Conservation (phyloP, 2,113 vertebrate species). For the Uropsilus gracilis region DNA sequence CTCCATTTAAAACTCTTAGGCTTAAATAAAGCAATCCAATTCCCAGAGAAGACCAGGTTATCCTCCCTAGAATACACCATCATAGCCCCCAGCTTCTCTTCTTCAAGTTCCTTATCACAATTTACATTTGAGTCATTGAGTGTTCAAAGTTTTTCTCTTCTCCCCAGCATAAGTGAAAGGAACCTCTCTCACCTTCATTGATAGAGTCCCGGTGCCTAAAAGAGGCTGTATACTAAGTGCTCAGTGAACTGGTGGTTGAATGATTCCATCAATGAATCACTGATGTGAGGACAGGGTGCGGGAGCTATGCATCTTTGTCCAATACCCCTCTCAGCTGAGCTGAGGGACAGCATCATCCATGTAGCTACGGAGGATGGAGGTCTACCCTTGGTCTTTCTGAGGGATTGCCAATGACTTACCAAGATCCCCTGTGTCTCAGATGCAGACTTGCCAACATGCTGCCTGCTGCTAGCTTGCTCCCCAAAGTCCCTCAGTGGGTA, state of each 20-base stretch:
- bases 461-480: background rate
- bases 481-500: background rate
- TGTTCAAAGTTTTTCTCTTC: background rate
- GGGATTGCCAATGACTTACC: background rate
- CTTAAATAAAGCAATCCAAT: constrained; percentile 30
- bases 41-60: background rate
- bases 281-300: background rate
- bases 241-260: background rate
- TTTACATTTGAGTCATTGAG: background rate
- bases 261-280: background rate
- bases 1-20: constrained; percentile 8
- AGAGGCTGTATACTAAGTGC: background rate
- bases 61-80: background rate
- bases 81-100: background rate
- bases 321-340: background rate
- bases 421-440: background rate
- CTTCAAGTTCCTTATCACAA: constrained; percentile 7
- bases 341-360: background rate
- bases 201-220: background rate
- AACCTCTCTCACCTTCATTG: background rate
- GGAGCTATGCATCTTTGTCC: background rate
- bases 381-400: background rate
- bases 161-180: background rate
- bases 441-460: background rate
- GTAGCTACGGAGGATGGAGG: background rate